Evolutionary conservation across 2,113 vertebrate species (phyloP).

Genomic region (Xenus cinereus): DNA sequence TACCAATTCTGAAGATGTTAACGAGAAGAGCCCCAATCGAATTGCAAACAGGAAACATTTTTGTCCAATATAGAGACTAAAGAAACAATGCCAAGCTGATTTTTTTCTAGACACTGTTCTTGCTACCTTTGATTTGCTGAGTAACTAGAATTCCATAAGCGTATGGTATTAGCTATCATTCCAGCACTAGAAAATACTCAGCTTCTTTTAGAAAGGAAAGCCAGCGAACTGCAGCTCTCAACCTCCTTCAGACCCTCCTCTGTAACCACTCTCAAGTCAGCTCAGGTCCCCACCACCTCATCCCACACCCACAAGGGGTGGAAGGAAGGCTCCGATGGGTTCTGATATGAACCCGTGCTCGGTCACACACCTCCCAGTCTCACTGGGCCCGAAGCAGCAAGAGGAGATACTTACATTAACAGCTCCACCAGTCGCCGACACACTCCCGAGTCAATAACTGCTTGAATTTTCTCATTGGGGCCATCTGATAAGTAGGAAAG

Average conservation of each 20-base stretch:
- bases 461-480: constrained; percentile 98
- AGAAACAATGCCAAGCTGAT: neutral
- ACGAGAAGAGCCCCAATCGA: neutral
- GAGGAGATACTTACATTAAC: constrained; percentile 84
- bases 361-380: neutral
- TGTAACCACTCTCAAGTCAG: neutral
- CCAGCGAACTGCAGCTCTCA: neutral
- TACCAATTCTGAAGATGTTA: neutral
- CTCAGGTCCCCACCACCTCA: neutral
- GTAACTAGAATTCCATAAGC: neutral
- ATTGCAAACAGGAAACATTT: neutral
- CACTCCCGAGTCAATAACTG: constrained; percentile 96
- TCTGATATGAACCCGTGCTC: accelerated
- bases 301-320: accelerated
- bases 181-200: neutral
- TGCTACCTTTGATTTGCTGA: neutral
- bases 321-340: accelerated
- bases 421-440: constrained; percentile 95
- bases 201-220: neutral
- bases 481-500: constrained; percentile 97
- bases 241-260: neutral
- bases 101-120: neutral
- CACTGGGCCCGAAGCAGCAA: neutral
- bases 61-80: neutral
- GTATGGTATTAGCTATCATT: neutral